Percentiles rank a stretch among this genome's conserved stretches.
phyloP scores from a whole-genome alignment of 2,797 vertebrate genomes.

The Pterois miles region DNA sequence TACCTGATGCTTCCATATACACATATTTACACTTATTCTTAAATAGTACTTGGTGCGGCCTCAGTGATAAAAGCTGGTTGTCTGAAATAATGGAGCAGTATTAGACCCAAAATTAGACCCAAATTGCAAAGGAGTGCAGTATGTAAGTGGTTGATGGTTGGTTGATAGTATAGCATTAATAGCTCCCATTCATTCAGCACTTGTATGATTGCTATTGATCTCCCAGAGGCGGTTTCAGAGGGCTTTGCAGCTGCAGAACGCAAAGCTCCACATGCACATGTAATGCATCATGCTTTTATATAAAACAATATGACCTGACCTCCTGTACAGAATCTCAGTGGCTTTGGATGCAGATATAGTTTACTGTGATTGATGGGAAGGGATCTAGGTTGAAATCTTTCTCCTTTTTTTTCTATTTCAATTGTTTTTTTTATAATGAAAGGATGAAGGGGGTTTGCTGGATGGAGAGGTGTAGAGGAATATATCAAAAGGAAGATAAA shows the following conservation, averaged over 20 bases:
- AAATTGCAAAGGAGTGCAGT: constrained; percentile 12
- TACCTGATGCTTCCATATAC: not conserved
- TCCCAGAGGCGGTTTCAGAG: constrained; percentile 10
- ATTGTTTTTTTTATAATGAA: constrained; percentile 47
- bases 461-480: constrained; percentile 30
- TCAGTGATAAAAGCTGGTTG: not conserved
- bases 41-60: not conserved
- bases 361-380: constrained; percentile 47
- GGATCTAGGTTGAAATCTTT: constrained; percentile 26
- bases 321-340: constrained; percentile 17
- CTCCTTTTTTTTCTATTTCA: constrained; percentile 37
- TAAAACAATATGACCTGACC: constrained; percentile 13
- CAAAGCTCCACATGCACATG: not conserved
- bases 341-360: constrained; percentile 37
- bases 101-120: constrained; percentile 5
- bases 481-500: constrained; percentile 49
- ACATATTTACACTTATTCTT: not conserved
- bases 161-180: constrained; percentile 30
- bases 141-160: constrained; percentile 30
- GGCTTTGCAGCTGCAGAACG: constrained; percentile 18
- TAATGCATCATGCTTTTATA: constrained; percentile 15
- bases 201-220: constrained; percentile 67
- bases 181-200: constrained; percentile 54
- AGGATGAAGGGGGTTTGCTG: constrained; percentile 20
- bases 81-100: constrained; percentile 4